Evolutionary conservation across 2,113 vertebrate species (phyloP).

Genomic region (Vidua chalybeata): DNA sequence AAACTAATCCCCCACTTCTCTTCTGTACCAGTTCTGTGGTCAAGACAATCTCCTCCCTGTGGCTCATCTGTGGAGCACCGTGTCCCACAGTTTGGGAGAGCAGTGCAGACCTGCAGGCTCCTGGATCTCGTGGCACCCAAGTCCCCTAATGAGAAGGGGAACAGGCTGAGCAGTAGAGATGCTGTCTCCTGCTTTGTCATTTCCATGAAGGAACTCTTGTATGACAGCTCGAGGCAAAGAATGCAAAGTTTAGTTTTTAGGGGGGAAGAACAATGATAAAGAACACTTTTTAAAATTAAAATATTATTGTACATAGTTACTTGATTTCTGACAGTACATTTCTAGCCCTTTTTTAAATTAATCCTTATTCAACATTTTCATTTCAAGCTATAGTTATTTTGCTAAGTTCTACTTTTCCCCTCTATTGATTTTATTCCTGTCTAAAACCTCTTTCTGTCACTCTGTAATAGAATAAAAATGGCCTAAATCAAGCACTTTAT

Average conservation of each 20-base stretch:
- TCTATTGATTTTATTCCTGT: conserved; percentile 62
- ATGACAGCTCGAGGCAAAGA: background rate
- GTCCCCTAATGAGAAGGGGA: background rate
- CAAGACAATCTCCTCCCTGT: background rate
- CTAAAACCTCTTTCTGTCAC: conserved; percentile 53
- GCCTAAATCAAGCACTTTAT: conserved; percentile 65
- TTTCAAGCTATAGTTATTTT: conserved; percentile 21
- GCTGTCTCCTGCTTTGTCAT: background rate
- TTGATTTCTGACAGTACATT: background rate
- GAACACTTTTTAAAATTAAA: background rate
- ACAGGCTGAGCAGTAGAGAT: background rate
- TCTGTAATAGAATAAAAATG: conserved; percentile 63
- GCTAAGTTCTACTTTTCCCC: background rate
- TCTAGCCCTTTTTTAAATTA: background rate
- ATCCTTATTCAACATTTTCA: background rate
- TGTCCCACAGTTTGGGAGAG: background rate
- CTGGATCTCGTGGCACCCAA: background rate
- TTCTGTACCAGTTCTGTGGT: background rate
- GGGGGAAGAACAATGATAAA: background rate
- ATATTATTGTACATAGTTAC: background rate
- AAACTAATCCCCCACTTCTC: fast-evolving
- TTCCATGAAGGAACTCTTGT: background rate
- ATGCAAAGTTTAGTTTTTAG: background rate
- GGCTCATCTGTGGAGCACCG: background rate
- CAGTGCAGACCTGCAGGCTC: background rate